Conservation (phyloP, 92 coral and sea anemone genomes). For the Epizoanthus illoricatus region DNA sequence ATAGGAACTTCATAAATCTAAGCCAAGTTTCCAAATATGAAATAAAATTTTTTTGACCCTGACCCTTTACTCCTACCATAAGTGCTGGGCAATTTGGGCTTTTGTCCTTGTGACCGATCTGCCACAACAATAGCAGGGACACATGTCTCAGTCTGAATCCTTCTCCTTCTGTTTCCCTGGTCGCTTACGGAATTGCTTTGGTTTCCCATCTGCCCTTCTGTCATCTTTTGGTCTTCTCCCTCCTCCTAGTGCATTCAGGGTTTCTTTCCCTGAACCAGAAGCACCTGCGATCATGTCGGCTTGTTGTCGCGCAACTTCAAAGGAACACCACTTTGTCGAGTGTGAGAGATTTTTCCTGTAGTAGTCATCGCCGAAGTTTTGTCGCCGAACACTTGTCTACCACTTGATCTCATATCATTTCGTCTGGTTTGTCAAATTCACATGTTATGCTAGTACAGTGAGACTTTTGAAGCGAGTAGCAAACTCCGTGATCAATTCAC, state of each 20-base stretch:
- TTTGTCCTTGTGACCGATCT: conserved; percentile 44
- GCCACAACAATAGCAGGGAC: conserved; percentile 51
- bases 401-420: conserved; percentile 53
- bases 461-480: conserved; percentile 45
- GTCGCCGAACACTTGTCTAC: conserved; percentile 48
- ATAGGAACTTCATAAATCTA: too few relatives aligned
- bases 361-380: conserved; percentile 35
- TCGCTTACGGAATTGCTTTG: too few relatives aligned
- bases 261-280: conserved; percentile 42
- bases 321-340: conserved; percentile 29
- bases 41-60: too few relatives aligned
- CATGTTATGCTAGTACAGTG: conserved; percentile 28
- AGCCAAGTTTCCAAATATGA: too few relatives aligned
- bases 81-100: conserved; percentile 41
- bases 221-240: conserved; percentile 32
- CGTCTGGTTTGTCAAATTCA: conserved; percentile 38
- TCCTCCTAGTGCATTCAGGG: conserved; percentile 32
- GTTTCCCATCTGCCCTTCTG: conserved; percentile 1
- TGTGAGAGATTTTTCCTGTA: conserved; percentile 43
- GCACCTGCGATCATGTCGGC: conserved; percentile 49
- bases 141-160: neutral
- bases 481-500: conserved; percentile 37
- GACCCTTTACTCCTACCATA: too few relatives aligned
- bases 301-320: conserved; percentile 17
- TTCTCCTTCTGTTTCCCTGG: too few relatives aligned